Percentiles rank a stretch among this genome's conserved stretches.
Conservation (phyloP, 2,888 invertebrate genomes). For the Apamea anceps region DNA sequence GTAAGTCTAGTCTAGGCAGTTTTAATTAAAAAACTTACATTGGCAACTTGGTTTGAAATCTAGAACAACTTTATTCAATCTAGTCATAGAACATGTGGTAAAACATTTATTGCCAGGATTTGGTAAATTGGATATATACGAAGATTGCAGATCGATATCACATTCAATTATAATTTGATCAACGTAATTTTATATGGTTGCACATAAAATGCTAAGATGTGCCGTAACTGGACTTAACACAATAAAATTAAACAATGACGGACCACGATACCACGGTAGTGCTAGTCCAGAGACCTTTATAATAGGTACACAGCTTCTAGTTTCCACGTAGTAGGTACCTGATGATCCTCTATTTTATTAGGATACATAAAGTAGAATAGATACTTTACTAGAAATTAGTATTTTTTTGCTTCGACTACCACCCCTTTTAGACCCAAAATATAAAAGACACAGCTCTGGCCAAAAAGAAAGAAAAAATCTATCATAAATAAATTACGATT, state of each 20-base stretch:
- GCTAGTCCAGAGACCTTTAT: not conserved
- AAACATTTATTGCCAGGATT: not conserved
- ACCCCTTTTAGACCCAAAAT: too few relatives aligned
- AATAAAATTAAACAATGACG: not conserved
- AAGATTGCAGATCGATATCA: not conserved
- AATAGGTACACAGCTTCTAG: not conserved
- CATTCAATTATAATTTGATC: not conserved
- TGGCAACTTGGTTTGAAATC: conserved; percentile 13
- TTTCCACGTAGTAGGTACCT: not conserved
- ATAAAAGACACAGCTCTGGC: too few relatives aligned
- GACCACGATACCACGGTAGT: too few relatives aligned
- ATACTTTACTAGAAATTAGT: not conserved
- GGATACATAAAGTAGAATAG: too few relatives aligned
- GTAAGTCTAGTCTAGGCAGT: not conserved
- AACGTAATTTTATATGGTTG: not conserved
- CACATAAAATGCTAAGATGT: not conserved
- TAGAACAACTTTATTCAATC: conserved; percentile 15
- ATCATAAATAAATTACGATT: not conserved
- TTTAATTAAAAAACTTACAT: conserved; percentile 28
- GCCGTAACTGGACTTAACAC: not conserved
- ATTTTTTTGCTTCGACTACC: not conserved
- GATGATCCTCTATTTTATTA: not conserved
- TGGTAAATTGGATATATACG: not conserved
- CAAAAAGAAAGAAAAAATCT: not conserved
- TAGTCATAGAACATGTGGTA: not conserved